These are phyloP conservation scores for Clitarchus hookeri DNA, from an alignment of 2,888 invertebrate genomes.

Conservation along the genomic window DNA sequence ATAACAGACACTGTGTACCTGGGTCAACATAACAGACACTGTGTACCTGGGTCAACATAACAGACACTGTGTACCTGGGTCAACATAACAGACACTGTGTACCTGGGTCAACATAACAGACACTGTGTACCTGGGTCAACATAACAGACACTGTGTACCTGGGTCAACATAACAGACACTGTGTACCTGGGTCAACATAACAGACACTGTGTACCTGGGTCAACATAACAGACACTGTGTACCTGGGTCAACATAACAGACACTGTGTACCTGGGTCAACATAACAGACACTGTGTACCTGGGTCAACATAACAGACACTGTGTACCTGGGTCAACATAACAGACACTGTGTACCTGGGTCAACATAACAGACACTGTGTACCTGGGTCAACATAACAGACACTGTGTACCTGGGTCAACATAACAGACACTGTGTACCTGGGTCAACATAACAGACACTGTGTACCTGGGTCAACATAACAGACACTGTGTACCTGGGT, in stretches of 20 bases:
- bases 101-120: too few species aligned
- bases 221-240: constrained; percentile 73
- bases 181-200: constrained; percentile 60
- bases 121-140: constrained; percentile 63
- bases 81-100: constrained; percentile 6
- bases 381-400: too few species aligned
- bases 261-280: too few species aligned
- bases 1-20: constrained; percentile 73
- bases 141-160: not conserved
- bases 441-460: too few species aligned
- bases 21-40: constrained; percentile 40
- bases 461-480: constrained; percentile 60
- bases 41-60: too few species aligned
- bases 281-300: constrained; percentile 73
- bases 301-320: constrained; percentile 40
- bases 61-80: constrained; percentile 68
- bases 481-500: not conserved
- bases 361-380: constrained; percentile 6
- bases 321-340: too few species aligned
- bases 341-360: constrained; percentile 68
- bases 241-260: constrained; percentile 53
- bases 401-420: constrained; percentile 63
- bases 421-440: not conserved
- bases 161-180: too few species aligned
- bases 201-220: not conserved